A percentile compares a stretch with the other conserved stretches of the same genome.
Evolutionary conservation across 2,888 invertebrate species (phyloP).

Genomic region (Drosophila cracens): DNA sequence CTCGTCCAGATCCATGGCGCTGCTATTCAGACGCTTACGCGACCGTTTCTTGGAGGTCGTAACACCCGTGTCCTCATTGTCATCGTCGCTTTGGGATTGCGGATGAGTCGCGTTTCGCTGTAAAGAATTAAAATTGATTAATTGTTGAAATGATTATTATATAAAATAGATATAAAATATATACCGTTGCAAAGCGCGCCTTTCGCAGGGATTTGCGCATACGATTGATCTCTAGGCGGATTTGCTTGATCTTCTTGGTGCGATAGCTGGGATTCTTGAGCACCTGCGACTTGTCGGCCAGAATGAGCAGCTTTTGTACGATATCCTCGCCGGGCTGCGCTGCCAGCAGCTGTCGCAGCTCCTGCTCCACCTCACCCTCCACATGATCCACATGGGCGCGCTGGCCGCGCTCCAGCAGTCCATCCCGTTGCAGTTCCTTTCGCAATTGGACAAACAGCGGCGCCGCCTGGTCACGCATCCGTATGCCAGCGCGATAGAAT

Average conservation of each 20-base stretch:
- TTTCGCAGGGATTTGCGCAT: slow-evolving; percentile 85
- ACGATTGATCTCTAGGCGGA: slow-evolving; percentile 87
- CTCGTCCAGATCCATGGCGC: slow-evolving; percentile 64
- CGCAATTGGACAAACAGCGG: slow-evolving; percentile 92
- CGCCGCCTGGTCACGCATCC: slow-evolving; percentile 95
- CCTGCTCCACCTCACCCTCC: slow-evolving; percentile 86
- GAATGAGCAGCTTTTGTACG: slow-evolving; percentile 86
- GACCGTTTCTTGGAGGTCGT: slow-evolving; percentile 59
- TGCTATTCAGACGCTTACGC: slow-evolving; percentile 59
- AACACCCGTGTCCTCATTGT: slow-evolving; percentile 71
- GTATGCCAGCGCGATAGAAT: slow-evolving; percentile 95
- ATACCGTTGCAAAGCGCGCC: slow-evolving; percentile 78
- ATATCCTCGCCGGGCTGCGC: slow-evolving; percentile 79
- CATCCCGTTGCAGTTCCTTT: slow-evolving; percentile 87
- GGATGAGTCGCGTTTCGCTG: slow-evolving; percentile 64
- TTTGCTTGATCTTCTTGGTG: slow-evolving; percentile 87
- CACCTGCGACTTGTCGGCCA: slow-evolving; percentile 88
- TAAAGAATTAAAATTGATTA: background rate
- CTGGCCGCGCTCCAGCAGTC: slow-evolving; percentile 82
- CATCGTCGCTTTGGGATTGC: slow-evolving; percentile 82
- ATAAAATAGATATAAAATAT: slow-evolving; percentile 4
- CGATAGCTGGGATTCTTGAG: slow-evolving; percentile 87
- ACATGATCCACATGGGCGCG: slow-evolving; percentile 85
- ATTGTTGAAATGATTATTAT: background rate
- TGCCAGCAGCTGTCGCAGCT: slow-evolving; percentile 85